Evolutionary conservation across 2,113 vertebrate species (phyloP).

Genomic region (Amazona vittata): DNA sequence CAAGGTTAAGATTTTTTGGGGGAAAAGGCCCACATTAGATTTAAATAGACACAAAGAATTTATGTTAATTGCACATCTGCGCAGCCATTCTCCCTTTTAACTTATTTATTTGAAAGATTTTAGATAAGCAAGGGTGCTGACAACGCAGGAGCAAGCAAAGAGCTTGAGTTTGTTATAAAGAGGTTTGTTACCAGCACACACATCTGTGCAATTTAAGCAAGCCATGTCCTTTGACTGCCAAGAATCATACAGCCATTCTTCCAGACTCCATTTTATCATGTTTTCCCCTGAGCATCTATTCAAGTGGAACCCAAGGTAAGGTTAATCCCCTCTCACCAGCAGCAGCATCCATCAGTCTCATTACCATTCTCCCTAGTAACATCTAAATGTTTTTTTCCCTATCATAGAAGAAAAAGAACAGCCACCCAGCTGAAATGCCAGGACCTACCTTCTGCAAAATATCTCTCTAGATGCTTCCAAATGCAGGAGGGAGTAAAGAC

Average conservation of each 20-base stretch:
- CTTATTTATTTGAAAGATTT: background rate
- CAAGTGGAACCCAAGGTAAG: background rate
- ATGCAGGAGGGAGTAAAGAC: constrained; percentile 18
- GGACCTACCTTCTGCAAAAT: constrained; percentile 59
- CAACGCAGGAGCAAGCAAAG: background rate
- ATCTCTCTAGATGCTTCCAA: constrained; percentile 18
- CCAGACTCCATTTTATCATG: background rate
- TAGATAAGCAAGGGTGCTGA: background rate
- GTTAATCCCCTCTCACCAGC: background rate
- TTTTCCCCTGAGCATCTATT: background rate
- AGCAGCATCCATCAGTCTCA: background rate
- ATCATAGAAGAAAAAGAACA: background rate
- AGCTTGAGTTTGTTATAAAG: background rate
- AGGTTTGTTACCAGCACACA: background rate
- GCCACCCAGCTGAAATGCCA: background rate
- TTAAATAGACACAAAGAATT: background rate
- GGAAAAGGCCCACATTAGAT: background rate
- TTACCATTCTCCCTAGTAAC: background rate
- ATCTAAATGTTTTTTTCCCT: background rate
- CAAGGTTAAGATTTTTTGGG: fast-evolving
- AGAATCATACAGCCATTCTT: background rate
- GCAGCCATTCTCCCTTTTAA: background rate
- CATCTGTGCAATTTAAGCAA: background rate
- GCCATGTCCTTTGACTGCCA: background rate
- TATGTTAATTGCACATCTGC: background rate